These are phyloP conservation scores for Rhinoptilus africanus DNA, from an alignment of 2,113 vertebrate species.

Conservation along the genomic window DNA sequence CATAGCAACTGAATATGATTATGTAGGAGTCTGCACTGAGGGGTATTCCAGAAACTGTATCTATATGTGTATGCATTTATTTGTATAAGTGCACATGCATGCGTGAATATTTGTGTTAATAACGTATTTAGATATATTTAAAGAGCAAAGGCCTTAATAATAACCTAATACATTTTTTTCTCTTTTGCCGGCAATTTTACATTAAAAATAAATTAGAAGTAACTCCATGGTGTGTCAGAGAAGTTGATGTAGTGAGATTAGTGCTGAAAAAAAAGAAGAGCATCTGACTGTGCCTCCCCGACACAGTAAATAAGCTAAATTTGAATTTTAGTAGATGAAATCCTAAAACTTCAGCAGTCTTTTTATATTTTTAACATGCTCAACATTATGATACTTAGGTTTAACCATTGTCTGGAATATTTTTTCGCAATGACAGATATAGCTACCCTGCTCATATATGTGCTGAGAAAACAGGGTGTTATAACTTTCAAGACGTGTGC, in stretches of 20 bases:
- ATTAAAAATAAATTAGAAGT: background rate
- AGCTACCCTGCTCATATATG: background rate
- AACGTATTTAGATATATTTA: background rate
- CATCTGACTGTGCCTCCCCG: conserved; percentile 10
- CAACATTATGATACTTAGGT: background rate
- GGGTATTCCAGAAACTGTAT: conserved; percentile 45
- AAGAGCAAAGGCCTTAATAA: background rate
- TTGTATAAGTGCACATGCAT: accelerated
- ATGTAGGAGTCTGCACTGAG: conserved; percentile 32
- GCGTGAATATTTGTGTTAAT: background rate
- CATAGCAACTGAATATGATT: conserved; percentile 62
- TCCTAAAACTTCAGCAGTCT: background rate
- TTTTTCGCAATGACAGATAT: background rate
- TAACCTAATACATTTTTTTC: background rate
- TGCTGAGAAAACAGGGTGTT: background rate
- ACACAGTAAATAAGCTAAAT: conserved; percentile 1
- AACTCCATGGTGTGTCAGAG: background rate
- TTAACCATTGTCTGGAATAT: background rate
- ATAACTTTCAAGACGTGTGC: background rate
- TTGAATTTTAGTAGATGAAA: background rate
- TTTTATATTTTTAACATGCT: background rate
- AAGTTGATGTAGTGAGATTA: conserved; percentile 36
- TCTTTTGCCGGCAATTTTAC: background rate
- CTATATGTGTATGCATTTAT: background rate
- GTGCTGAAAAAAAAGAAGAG: background rate